These are phyloP conservation scores for Nothocercus julius DNA, from an alignment of 2,113 vertebrate genomes.

Conservation along the genomic window DNA sequence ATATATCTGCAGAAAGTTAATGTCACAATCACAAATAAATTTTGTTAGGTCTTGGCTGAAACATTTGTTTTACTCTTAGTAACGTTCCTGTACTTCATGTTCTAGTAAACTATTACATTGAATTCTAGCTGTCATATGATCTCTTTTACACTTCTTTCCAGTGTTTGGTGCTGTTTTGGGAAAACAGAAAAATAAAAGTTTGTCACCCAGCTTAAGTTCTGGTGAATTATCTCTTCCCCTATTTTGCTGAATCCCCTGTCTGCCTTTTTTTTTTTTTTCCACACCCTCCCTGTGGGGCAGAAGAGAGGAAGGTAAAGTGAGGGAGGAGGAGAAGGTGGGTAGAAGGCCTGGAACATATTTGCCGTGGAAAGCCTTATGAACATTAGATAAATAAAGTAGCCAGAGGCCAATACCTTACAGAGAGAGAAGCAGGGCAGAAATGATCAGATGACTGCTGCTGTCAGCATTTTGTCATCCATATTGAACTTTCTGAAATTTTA, in stretches of 20 bases:
- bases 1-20: not conserved
- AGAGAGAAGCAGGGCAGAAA: not conserved
- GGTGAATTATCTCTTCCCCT: not conserved
- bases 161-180: not conserved
- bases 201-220: not conserved
- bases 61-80: not conserved
- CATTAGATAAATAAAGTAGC: not conserved
- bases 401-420: not conserved
- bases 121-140: accelerated
- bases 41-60: not conserved
- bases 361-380: not conserved
- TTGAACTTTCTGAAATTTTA: not conserved
- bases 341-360: not conserved
- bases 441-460: not conserved
- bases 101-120: not conserved
- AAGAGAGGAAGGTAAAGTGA: too few species aligned
- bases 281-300: too few species aligned
- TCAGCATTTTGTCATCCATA: not conserved
- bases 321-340: not conserved
- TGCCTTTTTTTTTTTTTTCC: not conserved
- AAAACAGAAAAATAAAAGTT: not conserved
- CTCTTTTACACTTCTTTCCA: not conserved
- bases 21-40: not conserved
- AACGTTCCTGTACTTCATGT: not conserved
- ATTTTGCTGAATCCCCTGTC: not conserved